phyloP scores from a whole-genome alignment of 2,797 vertebrate genomes.

The Brachymystax lenok region DNA sequence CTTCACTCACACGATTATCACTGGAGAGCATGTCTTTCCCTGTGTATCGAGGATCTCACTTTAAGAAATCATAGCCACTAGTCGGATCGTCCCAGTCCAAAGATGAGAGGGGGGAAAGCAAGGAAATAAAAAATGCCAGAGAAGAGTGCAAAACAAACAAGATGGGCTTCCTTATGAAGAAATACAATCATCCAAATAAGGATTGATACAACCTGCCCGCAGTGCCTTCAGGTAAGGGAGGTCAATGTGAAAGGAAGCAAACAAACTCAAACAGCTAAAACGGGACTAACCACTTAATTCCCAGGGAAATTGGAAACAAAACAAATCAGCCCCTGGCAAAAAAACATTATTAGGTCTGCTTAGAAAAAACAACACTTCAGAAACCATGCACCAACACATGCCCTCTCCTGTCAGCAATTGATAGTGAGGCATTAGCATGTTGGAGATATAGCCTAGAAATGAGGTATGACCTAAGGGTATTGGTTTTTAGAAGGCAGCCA shows the following conservation, averaged over 20 bases:
- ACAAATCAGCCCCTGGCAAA: not conserved
- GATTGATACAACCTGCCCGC: slow-evolving; percentile 12
- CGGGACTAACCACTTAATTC: too few species aligned
- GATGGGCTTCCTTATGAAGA: slow-evolving; percentile 1
- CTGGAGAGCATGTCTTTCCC: not conserved
- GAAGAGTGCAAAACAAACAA: slow-evolving; percentile 3
- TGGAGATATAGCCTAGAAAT: not conserved
- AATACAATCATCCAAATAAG: slow-evolving; percentile 4
- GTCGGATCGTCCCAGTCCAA: not conserved
- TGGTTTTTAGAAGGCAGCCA: not conserved
- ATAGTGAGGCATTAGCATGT: slow-evolving; percentile 4
- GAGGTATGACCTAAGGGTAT: not conserved
- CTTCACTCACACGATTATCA: not conserved
- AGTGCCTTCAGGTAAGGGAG: not conserved
- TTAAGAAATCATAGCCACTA: not conserved
- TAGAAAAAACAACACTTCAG: not conserved
- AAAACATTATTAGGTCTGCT: not conserved
- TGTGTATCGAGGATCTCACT: not conserved
- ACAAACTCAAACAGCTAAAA: slow-evolving; percentile 1
- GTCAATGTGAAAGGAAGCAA: not conserved
- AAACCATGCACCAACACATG: not conserved
- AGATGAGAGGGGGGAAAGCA: not conserved
- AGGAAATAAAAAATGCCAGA: not conserved
- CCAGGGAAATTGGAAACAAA: not conserved
- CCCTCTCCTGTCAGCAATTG: not conserved